Evolutionary conservation across 2,797 vertebrate genomes (phyloP).

Genomic region (Petrocephalus schoutedeni): DNA sequence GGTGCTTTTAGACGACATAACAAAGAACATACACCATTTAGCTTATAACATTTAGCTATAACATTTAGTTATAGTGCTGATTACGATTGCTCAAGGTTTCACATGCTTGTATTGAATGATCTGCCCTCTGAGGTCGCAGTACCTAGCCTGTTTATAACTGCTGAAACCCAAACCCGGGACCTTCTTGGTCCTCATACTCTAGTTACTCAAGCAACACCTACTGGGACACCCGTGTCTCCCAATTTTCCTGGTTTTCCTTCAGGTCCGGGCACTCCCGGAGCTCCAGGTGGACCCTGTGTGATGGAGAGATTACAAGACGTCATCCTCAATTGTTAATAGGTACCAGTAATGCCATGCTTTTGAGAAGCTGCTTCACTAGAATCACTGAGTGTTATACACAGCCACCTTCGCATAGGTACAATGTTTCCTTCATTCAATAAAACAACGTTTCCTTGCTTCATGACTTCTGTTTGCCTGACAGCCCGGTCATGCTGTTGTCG

Average conservation of each 20-base stretch:
- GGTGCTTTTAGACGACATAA: no score
- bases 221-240: conserved; percentile 75
- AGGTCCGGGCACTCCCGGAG: conserved; percentile 76
- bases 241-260: conserved; percentile 80
- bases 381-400: neutral
- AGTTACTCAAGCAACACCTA: conserved; percentile 47
- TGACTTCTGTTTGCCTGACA: neutral
- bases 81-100: neutral
- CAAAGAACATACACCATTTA: no score
- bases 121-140: neutral
- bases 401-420: neutral
- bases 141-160: neutral
- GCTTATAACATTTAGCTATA: no score
- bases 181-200: neutral
- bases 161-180: neutral
- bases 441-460: neutral
- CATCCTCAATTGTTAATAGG: neutral
- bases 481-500: neutral
- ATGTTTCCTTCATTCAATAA: neutral
- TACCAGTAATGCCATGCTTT: neutral
- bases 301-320: conserved; percentile 15
- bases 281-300: conserved; percentile 80
- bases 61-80: neutral
- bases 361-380: neutral
- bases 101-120: neutral